Percentiles rank a stretch among this genome's conserved stretches.
These are phyloP conservation scores for Pyrgilauda ruficollis DNA, from an alignment of 2,113 vertebrate species.

Conservation along the genomic window DNA sequence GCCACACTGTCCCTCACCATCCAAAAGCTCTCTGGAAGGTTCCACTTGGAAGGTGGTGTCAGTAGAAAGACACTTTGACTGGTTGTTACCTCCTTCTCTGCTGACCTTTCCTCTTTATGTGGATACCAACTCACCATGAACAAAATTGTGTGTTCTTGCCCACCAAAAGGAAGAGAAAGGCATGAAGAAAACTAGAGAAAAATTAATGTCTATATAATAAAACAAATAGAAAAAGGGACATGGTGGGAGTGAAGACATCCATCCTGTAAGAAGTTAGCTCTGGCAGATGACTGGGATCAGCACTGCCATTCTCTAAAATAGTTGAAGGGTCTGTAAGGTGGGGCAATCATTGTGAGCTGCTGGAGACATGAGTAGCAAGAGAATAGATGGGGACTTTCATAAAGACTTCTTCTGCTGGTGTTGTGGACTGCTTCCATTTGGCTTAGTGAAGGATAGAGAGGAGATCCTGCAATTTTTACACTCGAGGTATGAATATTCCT, in stretches of 20 bases:
- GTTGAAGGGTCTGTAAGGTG: neutral
- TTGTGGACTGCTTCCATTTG: neutral
- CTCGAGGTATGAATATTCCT: neutral
- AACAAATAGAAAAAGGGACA: neutral
- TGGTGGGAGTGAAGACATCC: neutral
- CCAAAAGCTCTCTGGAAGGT: neutral
- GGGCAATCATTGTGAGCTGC: accelerated
- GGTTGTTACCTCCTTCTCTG: neutral
- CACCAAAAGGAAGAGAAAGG: neutral
- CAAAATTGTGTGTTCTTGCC: neutral
- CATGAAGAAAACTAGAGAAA: neutral
- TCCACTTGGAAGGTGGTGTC: neutral
- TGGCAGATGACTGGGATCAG: neutral
- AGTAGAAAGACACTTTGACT: neutral
- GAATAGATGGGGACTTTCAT: neutral
- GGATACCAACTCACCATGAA: neutral
- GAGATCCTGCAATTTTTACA: neutral
- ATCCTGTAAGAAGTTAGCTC: neutral
- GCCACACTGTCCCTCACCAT: neutral
- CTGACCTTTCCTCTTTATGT: neutral
- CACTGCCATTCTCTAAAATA: neutral
- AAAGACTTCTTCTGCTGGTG: neutral
- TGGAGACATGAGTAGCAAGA: neutral
- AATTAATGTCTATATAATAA: neutral
- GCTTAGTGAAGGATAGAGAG: neutral